Conservation (phyloP, 2,113 vertebrate species). For the Ornithorhynchus anatinus region DNA sequence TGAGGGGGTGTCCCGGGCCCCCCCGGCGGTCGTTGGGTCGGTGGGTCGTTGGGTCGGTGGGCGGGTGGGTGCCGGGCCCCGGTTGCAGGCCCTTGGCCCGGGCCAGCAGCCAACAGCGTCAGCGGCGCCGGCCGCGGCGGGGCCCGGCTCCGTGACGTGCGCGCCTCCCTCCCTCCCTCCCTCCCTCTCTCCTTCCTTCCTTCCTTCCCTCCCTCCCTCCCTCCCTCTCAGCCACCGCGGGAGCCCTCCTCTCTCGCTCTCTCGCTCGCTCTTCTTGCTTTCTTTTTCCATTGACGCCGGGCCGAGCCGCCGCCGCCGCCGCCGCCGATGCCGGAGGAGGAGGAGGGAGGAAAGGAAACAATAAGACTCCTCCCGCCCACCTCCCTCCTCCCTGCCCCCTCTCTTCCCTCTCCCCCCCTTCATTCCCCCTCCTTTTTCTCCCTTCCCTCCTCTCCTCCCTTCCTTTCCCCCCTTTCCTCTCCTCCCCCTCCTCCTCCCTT, state of each 20-base stretch:
- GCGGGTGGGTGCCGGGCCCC: slow-evolving; percentile 12
- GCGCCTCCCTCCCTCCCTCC: background rate
- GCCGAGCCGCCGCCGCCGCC: no score
- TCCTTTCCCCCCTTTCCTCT: rapidly evolving
- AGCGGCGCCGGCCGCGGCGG: slow-evolving; percentile 61
- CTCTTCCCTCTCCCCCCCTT: no score
- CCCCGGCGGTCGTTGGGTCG: slow-evolving; percentile 32
- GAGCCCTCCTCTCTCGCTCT: no score
- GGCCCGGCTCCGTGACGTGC: slow-evolving; percentile 70
- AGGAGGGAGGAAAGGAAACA: slow-evolving; percentile 27
- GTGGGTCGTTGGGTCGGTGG: no score
- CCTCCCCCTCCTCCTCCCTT: no score
- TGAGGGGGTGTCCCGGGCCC: slow-evolving; percentile 38
- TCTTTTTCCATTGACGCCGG: slow-evolving; percentile 40
- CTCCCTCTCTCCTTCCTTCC: no score
- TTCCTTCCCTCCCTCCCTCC: no score
- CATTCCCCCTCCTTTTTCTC: no score
- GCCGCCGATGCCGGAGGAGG: slow-evolving; percentile 8
- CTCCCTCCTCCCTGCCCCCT: background rate
- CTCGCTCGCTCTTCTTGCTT: background rate
- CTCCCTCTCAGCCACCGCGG: no score
- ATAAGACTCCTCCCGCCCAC: background rate
- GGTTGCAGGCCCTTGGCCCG: slow-evolving; percentile 35
- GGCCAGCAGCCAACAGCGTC: slow-evolving; percentile 66
- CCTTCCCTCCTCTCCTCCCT: background rate